Evolutionary conservation across 2,797 vertebrate genomes (phyloP).

Genomic region (Falco peregrinus): DNA sequence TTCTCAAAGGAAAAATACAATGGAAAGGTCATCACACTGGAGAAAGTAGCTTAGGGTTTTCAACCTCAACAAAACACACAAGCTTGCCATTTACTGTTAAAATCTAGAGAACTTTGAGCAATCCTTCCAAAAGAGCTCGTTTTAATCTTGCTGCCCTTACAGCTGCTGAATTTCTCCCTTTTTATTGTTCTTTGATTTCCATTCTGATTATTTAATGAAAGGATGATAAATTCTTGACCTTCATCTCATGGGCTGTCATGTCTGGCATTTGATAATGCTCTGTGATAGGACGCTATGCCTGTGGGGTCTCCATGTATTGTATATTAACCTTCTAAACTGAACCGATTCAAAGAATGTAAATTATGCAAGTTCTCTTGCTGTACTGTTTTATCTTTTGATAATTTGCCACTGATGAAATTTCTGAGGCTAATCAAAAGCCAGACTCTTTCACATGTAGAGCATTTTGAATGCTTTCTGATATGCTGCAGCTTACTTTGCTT

Average conservation of each 20-base stretch:
- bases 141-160: constrained; percentile 72
- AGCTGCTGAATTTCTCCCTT: constrained; percentile 70
- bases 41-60: constrained; percentile 64
- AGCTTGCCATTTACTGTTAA: constrained; percentile 78
- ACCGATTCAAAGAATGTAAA: neutral
- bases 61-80: constrained; percentile 61
- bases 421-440: neutral
- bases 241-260: constrained; percentile 57
- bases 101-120: constrained; percentile 75
- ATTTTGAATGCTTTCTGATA: neutral
- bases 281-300: neutral
- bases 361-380: neutral
- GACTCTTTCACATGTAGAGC: neutral
- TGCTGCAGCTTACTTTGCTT: neutral
- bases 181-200: constrained; percentile 81
- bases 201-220: constrained; percentile 83
- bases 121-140: constrained; percentile 74
- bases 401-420: neutral
- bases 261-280: constrained; percentile 65
- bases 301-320: neutral
- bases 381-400: neutral
- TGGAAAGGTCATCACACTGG: constrained; percentile 77
- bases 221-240: constrained; percentile 82
- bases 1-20: constrained; percentile 76
- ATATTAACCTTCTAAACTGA: constrained; percentile 32